A percentile compares a stretch with the other conserved stretches of the same genome.
Evolutionary conservation across 2,113 vertebrate species (phyloP).

Genomic region (Nerophis lumbriciformis): DNA sequence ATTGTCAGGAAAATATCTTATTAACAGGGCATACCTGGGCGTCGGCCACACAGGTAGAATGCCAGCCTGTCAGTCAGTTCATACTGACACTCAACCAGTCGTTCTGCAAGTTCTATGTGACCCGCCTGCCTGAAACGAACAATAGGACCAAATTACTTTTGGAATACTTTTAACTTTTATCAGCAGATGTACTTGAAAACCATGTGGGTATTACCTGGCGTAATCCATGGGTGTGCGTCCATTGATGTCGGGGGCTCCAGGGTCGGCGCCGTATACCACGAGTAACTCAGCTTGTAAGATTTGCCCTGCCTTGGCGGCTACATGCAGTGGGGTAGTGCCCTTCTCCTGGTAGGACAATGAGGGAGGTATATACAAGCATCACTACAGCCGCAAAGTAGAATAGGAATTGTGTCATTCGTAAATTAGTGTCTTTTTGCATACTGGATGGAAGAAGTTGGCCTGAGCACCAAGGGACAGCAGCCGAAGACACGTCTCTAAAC

Average conservation of each 20-base stretch:
- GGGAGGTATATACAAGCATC: conserved; percentile 9
- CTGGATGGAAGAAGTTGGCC: conserved; percentile 98
- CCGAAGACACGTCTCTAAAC: conserved; percentile 95
- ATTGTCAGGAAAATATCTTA: neutral
- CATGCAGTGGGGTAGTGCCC: conserved; percentile 91
- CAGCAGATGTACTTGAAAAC: neutral
- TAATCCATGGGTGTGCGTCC: conserved; percentile 95
- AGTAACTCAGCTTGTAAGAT: conserved; percentile 92
- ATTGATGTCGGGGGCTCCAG: conserved; percentile 89
- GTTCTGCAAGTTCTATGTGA: conserved; percentile 90
- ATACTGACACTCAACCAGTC: conserved; percentile 96
- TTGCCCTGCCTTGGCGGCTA: conserved; percentile 94
- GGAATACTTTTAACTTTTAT: neutral
- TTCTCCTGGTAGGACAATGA: conserved; percentile 76
- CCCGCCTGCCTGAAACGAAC: conserved; percentile 85
- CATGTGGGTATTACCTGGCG: conserved; percentile 77
- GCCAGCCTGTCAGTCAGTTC: conserved; percentile 95
- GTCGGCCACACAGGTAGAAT: conserved; percentile 94
- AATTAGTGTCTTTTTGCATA: conserved; percentile 48
- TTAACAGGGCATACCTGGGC: conserved; percentile 79
- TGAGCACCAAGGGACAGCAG: conserved; percentile 93
- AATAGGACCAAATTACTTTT: conserved; percentile 17
- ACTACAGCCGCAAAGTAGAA: conserved; percentile 12
- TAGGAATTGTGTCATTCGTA: neutral
- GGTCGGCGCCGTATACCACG: conserved; percentile 93